A percentile compares a stretch with the other conserved stretches of the same genome.
Evolutionary conservation across 2,888 invertebrate species (phyloP).

Genomic region (Coremacera marginata): DNA sequence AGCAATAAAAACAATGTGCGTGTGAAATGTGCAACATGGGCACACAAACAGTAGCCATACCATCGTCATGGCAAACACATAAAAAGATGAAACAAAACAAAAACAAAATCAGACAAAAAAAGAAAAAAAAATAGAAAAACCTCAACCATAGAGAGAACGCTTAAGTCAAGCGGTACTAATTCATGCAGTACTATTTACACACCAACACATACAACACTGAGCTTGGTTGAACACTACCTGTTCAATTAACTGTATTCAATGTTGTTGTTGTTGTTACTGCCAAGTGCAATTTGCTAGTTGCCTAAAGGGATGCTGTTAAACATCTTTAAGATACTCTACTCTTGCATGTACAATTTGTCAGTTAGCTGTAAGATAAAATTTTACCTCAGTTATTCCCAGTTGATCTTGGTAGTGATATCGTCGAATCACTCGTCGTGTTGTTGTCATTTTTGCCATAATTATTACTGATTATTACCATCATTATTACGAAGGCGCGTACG

Average conservation of each 20-base stretch:
- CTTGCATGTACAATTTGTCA: slow-evolving; percentile 14
- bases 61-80: not conserved
- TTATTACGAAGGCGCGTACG: not conserved
- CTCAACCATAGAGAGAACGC: not conserved
- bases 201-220: not conserved
- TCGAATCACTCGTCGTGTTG: not conserved
- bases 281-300: not conserved
- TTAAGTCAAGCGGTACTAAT: not conserved
- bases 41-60: slow-evolving; percentile 36
- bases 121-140: not conserved
- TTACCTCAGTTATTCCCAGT: slow-evolving; percentile 42
- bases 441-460: not conserved
- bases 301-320: not conserved
- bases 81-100: slow-evolving; percentile 8
- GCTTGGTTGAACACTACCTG: slow-evolving; percentile 8
- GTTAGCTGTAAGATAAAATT: slow-evolving; percentile 17
- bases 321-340: slow-evolving; percentile 10
- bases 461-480: not conserved
- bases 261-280: slow-evolving; percentile 9
- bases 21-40: slow-evolving; percentile 55
- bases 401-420: slow-evolving; percentile 44
- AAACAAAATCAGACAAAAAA: too few relatives aligned
- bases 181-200: not conserved
- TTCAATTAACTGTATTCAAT: slow-evolving; percentile 15
- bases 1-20: slow-evolving; percentile 45